These are phyloP conservation scores for Alethe diademata DNA, from an alignment of 2,113 vertebrate genomes.

Conservation along the genomic window DNA sequence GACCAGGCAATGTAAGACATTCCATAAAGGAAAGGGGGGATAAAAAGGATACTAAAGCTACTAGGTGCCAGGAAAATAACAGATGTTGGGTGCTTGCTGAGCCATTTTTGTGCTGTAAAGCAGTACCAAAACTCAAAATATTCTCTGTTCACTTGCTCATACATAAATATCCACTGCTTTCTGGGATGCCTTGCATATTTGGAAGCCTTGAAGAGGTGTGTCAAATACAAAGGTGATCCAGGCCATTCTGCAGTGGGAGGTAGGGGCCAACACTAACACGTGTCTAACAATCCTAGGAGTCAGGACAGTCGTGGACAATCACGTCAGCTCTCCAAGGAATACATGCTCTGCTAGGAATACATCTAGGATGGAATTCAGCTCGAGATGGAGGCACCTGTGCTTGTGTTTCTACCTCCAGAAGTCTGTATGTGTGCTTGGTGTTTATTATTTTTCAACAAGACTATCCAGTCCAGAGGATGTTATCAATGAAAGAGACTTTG, in stretches of 20 bases:
- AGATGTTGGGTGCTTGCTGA: background rate
- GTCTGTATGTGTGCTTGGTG: background rate
- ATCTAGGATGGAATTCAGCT: background rate
- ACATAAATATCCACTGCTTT: background rate
- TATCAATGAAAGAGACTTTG: background rate
- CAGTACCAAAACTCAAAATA: background rate
- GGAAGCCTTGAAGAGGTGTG: background rate
- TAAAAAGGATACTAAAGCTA: background rate
- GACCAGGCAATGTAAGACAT: background rate
- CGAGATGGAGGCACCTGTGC: background rate
- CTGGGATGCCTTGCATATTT: background rate
- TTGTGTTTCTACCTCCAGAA: background rate
- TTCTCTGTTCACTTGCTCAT: background rate
- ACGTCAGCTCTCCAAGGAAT: background rate
- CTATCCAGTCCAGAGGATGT: background rate
- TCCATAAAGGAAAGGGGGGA: background rate
- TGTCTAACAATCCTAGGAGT: background rate
- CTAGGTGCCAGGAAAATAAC: background rate
- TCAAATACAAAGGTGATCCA: background rate
- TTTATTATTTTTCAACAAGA: background rate
- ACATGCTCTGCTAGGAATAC: background rate
- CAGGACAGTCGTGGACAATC: background rate
- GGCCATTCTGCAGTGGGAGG: background rate
- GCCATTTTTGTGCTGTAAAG: background rate
- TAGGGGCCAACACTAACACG: accelerated